A percentile compares a stretch with the other conserved stretches of the same genome.
These are phyloP conservation scores for Geopemphigus sp. DNA, from an alignment of 1,140 invertebrate species.

Conservation along the genomic window DNA sequence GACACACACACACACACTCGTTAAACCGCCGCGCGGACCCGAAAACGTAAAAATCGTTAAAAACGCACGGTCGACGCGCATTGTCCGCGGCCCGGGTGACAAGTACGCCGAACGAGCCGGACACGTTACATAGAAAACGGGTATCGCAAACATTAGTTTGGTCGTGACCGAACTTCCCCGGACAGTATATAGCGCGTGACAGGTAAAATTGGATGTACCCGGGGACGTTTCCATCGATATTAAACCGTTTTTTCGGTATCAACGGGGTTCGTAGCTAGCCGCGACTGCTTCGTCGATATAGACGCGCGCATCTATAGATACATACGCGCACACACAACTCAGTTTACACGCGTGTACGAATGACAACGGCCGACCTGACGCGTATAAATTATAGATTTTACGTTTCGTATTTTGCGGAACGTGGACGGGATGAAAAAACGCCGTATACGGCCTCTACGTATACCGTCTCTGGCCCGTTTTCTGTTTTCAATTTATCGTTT, in stretches of 20 bases:
- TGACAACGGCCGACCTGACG: not conserved
- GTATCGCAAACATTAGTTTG: not conserved
- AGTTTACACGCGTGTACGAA: too few relatives aligned
- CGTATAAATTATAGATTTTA: constrained; percentile 33
- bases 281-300: not conserved
- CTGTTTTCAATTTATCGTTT: not conserved
- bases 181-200: not conserved
- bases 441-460: not conserved
- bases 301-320: too few relatives aligned
- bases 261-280: too few relatives aligned
- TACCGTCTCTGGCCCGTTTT: not conserved
- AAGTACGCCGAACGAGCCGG: too few relatives aligned
- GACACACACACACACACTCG: too few relatives aligned
- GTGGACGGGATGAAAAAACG: too few relatives aligned
- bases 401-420: not conserved
- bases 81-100: too few relatives aligned
- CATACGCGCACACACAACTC: not conserved
- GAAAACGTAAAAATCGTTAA: too few relatives aligned
- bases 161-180: not conserved
- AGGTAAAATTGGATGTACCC: not conserved
- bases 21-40: too few relatives aligned
- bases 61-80: too few relatives aligned
- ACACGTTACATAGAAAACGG: too few relatives aligned
- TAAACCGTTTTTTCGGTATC: constrained; percentile 1
- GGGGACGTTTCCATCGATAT: not conserved